Percentiles rank a stretch among this genome's conserved stretches.
These are phyloP conservation scores for Orchesella cincta DNA, from an alignment of 1,140 invertebrate species.

Conservation along the genomic window DNA sequence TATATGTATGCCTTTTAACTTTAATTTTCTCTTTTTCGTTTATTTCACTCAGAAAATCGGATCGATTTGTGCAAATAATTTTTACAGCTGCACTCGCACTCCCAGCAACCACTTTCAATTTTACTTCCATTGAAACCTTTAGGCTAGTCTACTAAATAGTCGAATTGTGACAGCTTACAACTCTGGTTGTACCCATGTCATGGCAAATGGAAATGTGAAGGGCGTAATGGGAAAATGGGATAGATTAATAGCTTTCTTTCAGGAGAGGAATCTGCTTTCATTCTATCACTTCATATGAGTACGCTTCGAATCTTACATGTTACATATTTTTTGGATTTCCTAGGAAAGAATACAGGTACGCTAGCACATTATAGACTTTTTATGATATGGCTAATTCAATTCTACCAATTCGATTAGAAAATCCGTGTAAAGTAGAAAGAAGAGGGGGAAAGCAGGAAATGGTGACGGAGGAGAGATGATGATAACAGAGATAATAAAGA, in stretches of 20 bases:
- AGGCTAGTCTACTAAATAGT: too few relatives aligned
- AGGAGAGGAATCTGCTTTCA: too few relatives aligned
- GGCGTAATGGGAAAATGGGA: constrained; percentile 41
- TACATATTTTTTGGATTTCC: too few relatives aligned
- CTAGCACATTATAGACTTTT: too few relatives aligned
- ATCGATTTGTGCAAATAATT: background rate
- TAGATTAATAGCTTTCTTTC: constrained; percentile 36
- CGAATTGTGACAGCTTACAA: too few relatives aligned
- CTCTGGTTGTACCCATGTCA: constrained; percentile 9
- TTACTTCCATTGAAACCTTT: background rate
- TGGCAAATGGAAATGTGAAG: constrained; percentile 42
- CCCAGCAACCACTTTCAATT: background rate
- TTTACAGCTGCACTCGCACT: background rate
- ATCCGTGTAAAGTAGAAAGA: background rate
- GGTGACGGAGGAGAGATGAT: background rate
- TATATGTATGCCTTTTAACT: background rate
- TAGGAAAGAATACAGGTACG: too few relatives aligned
- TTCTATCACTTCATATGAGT: too few relatives aligned
- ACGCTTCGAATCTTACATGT: too few relatives aligned
- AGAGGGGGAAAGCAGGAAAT: background rate
- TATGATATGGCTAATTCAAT: background rate
- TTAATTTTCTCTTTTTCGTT: constrained; percentile 13
- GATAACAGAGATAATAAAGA: background rate
- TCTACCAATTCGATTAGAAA: background rate
- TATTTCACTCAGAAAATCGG: background rate